Evolutionary conservation across 2,888 invertebrate species (phyloP).

Genomic region (Eurytoma adleriae): DNA sequence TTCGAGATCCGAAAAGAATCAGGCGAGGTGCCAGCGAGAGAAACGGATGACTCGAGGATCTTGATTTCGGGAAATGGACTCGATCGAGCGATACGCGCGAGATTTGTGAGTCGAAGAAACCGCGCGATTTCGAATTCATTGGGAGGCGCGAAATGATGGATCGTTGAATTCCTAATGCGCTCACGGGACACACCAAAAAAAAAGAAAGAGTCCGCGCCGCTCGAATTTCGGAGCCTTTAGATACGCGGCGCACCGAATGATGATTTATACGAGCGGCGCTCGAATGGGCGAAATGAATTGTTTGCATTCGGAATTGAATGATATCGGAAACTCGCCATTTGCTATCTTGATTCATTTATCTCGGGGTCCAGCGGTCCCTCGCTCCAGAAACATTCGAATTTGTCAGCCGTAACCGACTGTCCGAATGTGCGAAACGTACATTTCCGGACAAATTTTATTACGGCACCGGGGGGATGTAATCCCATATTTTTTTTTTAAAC

Average conservation of each 20-base stretch:
- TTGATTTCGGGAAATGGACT: not conserved
- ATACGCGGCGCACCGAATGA: not conserved
- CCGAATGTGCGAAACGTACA: not conserved
- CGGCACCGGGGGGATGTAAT: no score
- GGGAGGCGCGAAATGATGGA: not conserved
- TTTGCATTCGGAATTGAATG: slow-evolving; percentile 30
- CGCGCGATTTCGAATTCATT: not conserved
- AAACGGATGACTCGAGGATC: not conserved
- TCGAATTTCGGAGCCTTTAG: slow-evolving; percentile 14
- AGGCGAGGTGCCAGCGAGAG: no score
- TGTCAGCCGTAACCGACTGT: slow-evolving; percentile 19
- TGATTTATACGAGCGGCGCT: slow-evolving; percentile 17
- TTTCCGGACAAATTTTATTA: not conserved
- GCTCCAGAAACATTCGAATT: slow-evolving; percentile 10
- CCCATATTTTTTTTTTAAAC: no score
- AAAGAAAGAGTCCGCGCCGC: not conserved
- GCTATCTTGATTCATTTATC: slow-evolving; percentile 43
- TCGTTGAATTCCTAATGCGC: not conserved
- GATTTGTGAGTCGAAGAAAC: not conserved
- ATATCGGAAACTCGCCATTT: slow-evolving; percentile 19
- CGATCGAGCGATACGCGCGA: not conserved
- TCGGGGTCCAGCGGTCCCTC: not conserved
- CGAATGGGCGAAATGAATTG: slow-evolving; percentile 20
- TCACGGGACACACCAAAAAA: not conserved
- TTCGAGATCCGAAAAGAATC: not conserved